Conservation (phyloP, 2,888 invertebrate genomes). For the Sinopyrophorus schimmeli region DNA sequence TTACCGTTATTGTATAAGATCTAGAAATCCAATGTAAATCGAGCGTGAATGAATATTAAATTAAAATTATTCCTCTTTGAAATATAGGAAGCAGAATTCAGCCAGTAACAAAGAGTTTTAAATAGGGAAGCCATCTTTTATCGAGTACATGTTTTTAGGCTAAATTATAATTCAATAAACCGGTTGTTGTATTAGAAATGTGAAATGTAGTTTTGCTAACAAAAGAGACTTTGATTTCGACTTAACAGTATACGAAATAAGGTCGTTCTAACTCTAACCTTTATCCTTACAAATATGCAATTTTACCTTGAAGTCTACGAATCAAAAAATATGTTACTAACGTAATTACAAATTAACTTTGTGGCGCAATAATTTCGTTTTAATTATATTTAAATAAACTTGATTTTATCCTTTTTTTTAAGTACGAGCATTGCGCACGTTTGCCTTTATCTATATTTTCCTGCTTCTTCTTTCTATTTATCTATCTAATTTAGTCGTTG, state of each 20-base stretch:
- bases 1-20: no score
- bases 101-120: conserved; percentile 11
- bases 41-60: background rate
- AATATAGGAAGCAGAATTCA: background rate
- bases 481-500: no score
- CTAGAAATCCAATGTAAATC: no score
- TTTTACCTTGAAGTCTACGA: conserved; percentile 36
- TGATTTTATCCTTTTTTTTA: no score
- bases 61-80: background rate
- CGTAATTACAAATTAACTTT: conserved; percentile 17
- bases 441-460: no score
- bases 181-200: conserved; percentile 52
- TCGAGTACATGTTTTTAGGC: conserved; percentile 52
- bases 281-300: conserved; percentile 38
- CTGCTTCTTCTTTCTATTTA: no score
- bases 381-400: conserved; percentile 6
- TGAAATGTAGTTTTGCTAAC: conserved; percentile 50
- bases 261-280: conserved; percentile 45
- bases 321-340: conserved; percentile 19
- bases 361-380: conserved; percentile 9
- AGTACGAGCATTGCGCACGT: no score
- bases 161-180: conserved; percentile 55
- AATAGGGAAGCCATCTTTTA: conserved; percentile 42
- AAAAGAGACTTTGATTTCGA: conserved; percentile 52
- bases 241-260: conserved; percentile 52